Evolutionary conservation across 1,140 invertebrate genomes (phyloP), one percentile per base, ranked within the genome.

Genomic region (Euura lappo): DNA sequence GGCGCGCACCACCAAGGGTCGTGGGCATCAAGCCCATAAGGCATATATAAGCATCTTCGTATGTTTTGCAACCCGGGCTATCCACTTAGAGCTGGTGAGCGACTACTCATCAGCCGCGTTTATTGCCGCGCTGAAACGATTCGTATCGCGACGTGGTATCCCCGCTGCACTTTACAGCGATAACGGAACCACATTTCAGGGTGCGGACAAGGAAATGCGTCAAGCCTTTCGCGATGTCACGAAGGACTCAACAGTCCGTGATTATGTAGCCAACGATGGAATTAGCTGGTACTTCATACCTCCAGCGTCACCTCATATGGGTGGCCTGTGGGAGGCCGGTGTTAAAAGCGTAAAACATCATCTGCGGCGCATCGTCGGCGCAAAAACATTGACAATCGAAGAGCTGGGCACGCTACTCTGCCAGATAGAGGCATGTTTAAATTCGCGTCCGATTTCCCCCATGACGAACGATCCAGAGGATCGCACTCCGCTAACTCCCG

Each of bases 61-160:
- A 28, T 28, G 28, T 28, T 28, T 28, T 28, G 28, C 28, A 28
- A 28, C 28, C 28, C 28, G 28, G 28, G 28, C 28, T 28, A 28
- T 28, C 28, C 28, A 28, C 28, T 28, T 28, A 28, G 28, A 28
- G 28, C 75, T 46, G 71, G 77, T 71, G 69, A 75, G 45, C 42
- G 46, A 11, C 72, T 70, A 78, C 8, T 75, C 75, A 65, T 72
- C 76, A 64, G 75, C 78, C 0, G 70, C 47, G 2, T 80, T 79
- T 51, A 65, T 79, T 65, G 46, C 75, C 64, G 77, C 75, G 28
- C 69, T 80, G 28, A 80, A 78, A 66, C 72, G 79, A 47, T 80
- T 80, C 74, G 72, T 79, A 10, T 78, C 78, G 44, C 70, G 78
- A 6, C 76, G 76, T 7, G 76, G 76, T 67, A 80, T 75, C 68